Base-by-base conservation (phyloP, 1,140 invertebrate genomes). In the Eurytemora carolleeae region DNA sequence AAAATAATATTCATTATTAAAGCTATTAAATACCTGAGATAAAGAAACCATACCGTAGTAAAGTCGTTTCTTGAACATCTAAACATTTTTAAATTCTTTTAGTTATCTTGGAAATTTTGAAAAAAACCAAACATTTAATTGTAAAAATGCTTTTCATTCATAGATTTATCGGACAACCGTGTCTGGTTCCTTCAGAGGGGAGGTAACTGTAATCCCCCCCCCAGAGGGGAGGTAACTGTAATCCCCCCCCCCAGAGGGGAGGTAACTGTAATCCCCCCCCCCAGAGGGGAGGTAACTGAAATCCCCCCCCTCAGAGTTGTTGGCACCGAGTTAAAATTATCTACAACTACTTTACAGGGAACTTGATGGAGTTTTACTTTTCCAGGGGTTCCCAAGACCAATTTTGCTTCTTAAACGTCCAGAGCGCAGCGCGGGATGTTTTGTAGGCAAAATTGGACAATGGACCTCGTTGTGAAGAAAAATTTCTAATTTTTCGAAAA, bases 41-140 rank as follows among this genome's bases (percentile, higher is more conserved):
- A 44, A 44, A 44, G 31, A 25, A 52, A 22, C 24, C 20, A 61
- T 57, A 63, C 1, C 61, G 31, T 12, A 44, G n/a, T 44, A 44
- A 7, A 44, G n/a, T 44, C 31, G 7, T n/a, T 44, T 44, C 31
- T 44, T 44, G 31, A 44, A 44, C 31, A 44, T n/a, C 31, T 44
- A 44, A 44, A 44, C 7, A 44, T 44, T 44, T 12, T 44, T 7
- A 44, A n/a, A 12, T 44, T 44, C n/a, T 44, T 44, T 44, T 44
- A 44, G 31, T n/a, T 44, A 12, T 44, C n/a, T 44, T 44, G 31
- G n/a, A 12, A 12, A n/a, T 7, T 44, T 44, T 44, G 31, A 12
- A 12, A 44, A 12, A 44, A n/a, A 7, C 31, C 31, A n/a, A 44
- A 7, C n/a, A 44, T 44, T 12, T 44, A 44, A 12, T 44, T 44